Evolutionary conservation across 1,140 invertebrate species (phyloP).

Genomic region (Heterodera schachtii): DNA sequence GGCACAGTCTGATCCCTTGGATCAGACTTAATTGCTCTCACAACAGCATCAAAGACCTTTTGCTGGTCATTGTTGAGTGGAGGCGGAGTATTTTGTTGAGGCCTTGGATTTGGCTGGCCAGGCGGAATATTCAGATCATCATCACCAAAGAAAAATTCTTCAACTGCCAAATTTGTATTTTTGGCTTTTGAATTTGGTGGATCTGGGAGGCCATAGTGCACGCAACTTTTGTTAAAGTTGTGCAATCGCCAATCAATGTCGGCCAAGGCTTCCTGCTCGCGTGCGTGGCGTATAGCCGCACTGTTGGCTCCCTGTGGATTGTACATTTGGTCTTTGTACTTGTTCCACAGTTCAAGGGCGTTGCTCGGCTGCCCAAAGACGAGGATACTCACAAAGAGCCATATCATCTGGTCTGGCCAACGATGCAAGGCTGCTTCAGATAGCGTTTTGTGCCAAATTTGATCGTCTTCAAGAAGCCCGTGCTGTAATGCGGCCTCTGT

Average conservation of each 20-base stretch:
- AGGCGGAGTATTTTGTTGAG: not conserved
- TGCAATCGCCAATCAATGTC: no score
- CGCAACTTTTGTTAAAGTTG: no score
- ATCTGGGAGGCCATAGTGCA: not conserved
- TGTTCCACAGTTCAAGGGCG: conserved; percentile 9
- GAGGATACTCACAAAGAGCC: conserved; percentile 14
- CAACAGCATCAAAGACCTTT: conserved; percentile 3
- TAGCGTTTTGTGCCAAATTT: no score
- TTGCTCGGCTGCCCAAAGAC: conserved; percentile 2
- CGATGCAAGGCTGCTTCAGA: not conserved
- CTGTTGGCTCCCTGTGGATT: not conserved
- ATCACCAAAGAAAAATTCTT: not conserved
- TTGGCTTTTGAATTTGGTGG: not conserved
- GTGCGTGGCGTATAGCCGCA: no score
- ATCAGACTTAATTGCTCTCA: not conserved
- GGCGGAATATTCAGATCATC: not conserved
- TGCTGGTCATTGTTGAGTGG: not conserved
- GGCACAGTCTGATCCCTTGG: not conserved
- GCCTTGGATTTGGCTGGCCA: not conserved
- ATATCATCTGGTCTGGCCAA: not conserved
- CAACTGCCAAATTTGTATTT: not conserved
- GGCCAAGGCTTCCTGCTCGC: no score
- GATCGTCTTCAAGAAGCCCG: no score
- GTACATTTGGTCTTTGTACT: conserved; percentile 23
- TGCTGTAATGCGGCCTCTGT: no score